Evolutionary conservation across 2,888 invertebrate genomes (phyloP), one percentile per base, ranked within the genome.

Genomic region (Lacanobia oleracea): DNA sequence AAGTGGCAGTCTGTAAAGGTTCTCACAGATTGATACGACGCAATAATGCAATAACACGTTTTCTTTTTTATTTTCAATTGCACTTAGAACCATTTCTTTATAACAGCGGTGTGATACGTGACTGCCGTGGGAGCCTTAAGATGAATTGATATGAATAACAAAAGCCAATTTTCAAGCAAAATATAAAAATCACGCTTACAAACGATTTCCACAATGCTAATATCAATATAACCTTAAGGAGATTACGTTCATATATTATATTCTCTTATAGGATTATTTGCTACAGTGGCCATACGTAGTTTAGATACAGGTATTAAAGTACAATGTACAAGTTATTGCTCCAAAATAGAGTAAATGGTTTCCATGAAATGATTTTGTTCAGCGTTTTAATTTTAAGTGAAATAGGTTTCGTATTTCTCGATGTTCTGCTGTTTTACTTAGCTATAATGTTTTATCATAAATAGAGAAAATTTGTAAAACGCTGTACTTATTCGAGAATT

Each of bases 271-370:
- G 57, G 60, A 72, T 77, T 74, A 83, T 75, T 65, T 72, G 66
- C 40, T 21, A 60, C 60, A 57, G 59, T 51, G 1, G 63, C 57
- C 37, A 51, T 56, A 37, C 50, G 64, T 61, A 71, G 21, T 63
- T 85, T 85, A n/a, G n/a, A n/a, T n/a, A 73, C 77, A 72, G 71
- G 83, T 74, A 85, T 72, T 23, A 67, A 43, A n/a, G 48, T 43
- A 60, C 60, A 67, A 12, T 40, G 40, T 12, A 75, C 54, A 70
- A 74, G 51, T 54, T 60, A 78, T 70, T 57, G 64, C 54, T 68
- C 51, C 40, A 71, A 69, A 76, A 72, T 76, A 57, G 45, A 72
- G 40, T 54, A 60, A 79, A 74, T 74, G 27, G 67, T 67, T 83
- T 85, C 81, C 69, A 67, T 63, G 69, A 77, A 85, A 67, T 59